These are phyloP conservation scores for Empis stercorea DNA, from an alignment of 2,888 invertebrate species.

Conservation along the genomic window DNA sequence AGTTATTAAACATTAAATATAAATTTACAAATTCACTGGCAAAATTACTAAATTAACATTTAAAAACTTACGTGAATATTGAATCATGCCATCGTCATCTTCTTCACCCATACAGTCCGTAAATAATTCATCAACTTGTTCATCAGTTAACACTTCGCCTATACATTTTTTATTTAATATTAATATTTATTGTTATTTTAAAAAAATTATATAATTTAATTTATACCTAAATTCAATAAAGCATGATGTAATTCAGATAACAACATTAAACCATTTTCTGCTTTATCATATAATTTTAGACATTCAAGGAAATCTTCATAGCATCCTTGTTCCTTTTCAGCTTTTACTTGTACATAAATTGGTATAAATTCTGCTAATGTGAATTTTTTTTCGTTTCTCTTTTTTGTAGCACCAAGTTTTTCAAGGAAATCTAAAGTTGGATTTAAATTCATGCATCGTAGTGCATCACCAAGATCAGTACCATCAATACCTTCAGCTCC, in stretches of 20 bases:
- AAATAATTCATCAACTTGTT: constrained; percentile 56
- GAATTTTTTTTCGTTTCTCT: constrained; percentile 86
- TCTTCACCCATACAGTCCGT: constrained; percentile 63
- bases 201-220: constrained; percentile 15
- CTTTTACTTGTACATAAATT: constrained; percentile 81
- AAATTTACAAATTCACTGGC: too few relatives aligned
- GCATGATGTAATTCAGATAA: constrained; percentile 88
- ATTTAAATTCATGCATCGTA: constrained; percentile 83
- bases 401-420: constrained; percentile 86
- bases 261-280: constrained; percentile 88
- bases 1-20: too few relatives aligned
- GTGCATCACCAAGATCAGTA: constrained; percentile 76
- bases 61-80: constrained; percentile 70
- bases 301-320: constrained; percentile 96
- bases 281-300: constrained; percentile 94
- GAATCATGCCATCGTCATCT: constrained; percentile 81
- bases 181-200: too few relatives aligned
- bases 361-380: constrained; percentile 92
- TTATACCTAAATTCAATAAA: constrained; percentile 77
- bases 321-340: constrained; percentile 90
- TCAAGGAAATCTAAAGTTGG: constrained; percentile 79
- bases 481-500: constrained; percentile 80
- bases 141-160: constrained; percentile 69
- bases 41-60: not conserved
- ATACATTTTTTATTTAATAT: constrained; percentile 12